Evolutionary conservation across 2,888 invertebrate genomes (phyloP).

Genomic region (Agonopterix heracliana): DNA sequence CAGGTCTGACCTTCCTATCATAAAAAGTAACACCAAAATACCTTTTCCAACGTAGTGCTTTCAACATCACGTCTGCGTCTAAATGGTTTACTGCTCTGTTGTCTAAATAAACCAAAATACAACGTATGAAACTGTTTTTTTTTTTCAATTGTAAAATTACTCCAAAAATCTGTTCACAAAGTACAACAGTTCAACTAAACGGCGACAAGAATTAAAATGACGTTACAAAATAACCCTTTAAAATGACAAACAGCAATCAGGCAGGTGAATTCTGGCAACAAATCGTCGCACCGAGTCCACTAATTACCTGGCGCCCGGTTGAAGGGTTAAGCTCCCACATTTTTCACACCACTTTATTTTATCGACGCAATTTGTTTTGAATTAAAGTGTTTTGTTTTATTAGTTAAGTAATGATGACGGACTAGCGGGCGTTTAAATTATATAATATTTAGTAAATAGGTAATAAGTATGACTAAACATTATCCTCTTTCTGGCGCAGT

Average conservation of each 20-base stretch:
- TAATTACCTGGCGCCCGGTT: conserved; percentile 32
- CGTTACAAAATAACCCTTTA: conserved; percentile 9
- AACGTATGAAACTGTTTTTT: too few relatives aligned
- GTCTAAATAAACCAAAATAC: too few relatives aligned
- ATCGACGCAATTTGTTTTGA: conserved; percentile 1
- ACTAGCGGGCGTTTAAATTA: background rate
- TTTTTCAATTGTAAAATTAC: too few relatives aligned
- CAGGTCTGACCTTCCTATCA: too few relatives aligned
- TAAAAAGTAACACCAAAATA: too few relatives aligned
- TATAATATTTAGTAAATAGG: too few relatives aligned
- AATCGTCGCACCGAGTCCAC: conserved; percentile 27
- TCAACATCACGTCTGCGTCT: too few relatives aligned
- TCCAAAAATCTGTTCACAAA: too few relatives aligned
- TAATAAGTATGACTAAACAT: too few relatives aligned
- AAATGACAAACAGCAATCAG: conserved; percentile 16
- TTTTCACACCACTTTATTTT: conserved; percentile 5
- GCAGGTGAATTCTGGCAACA: conserved; percentile 24
- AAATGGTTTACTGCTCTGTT: too few relatives aligned
- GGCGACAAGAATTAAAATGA: conserved; percentile 12
- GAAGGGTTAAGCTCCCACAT: conserved; percentile 37
- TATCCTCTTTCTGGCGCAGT: too few relatives aligned
- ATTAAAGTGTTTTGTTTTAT: background rate
- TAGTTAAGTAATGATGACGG: background rate
- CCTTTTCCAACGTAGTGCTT: too few relatives aligned
- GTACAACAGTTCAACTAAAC: conserved; percentile 1